Conservation (phyloP, 2,888 invertebrate species). For the Agrypnus murinus region DNA sequence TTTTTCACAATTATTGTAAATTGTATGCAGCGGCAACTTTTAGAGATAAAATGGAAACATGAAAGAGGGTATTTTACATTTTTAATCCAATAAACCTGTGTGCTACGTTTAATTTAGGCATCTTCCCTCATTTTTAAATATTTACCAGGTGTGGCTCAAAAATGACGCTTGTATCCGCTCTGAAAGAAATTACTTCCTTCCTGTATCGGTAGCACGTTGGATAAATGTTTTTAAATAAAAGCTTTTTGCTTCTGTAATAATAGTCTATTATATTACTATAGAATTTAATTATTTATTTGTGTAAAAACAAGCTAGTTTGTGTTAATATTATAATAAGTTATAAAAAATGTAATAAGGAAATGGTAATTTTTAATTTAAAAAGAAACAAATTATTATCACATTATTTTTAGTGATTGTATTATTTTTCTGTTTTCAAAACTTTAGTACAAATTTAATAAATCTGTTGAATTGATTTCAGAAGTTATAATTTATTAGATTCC, state of each 20-base stretch:
- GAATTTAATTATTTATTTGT: conserved; percentile 1
- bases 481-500: too few species aligned
- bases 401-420: not conserved
- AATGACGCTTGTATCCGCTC: conserved; percentile 56
- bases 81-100: conserved; percentile 1
- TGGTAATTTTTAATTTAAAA: too few species aligned
- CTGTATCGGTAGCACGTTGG: conserved; percentile 40
- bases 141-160: conserved; percentile 51
- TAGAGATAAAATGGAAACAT: too few species aligned
- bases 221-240: conserved; percentile 38
- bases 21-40: too few species aligned
- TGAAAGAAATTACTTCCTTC: conserved; percentile 57
- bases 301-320: not conserved
- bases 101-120: conserved; percentile 18
- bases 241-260: conserved; percentile 4
- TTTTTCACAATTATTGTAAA: too few species aligned
- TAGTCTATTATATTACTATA: too few species aligned
- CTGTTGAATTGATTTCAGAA: conserved; percentile 2
- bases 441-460: conserved; percentile 31
- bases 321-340: too few species aligned
- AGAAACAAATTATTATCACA: too few species aligned
- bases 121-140: conserved; percentile 43
- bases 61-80: not conserved
- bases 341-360: too few species aligned
- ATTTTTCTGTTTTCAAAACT: conserved; percentile 20